Conservation (phyloP, 2,113 vertebrate species). For the Lophotis ruficrista region DNA sequence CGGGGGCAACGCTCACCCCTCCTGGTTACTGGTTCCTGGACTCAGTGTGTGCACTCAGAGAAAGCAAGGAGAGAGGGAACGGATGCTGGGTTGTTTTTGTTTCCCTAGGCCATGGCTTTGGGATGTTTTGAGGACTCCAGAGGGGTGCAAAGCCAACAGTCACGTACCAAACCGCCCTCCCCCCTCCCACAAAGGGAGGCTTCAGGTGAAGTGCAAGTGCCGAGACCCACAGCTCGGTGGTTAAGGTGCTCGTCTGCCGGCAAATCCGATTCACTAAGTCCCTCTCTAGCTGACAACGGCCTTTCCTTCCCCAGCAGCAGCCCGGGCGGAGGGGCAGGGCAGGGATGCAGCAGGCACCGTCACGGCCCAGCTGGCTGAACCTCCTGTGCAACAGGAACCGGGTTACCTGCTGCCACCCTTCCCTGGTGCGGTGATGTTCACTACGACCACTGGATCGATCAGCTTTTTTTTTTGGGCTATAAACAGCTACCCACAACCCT, state of each 20-base stretch:
- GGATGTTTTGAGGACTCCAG: background rate
- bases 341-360: background rate
- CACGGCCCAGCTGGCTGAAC: background rate
- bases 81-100: background rate
- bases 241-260: constrained; percentile 59
- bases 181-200: background rate
- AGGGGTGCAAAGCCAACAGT: background rate
- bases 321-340: background rate
- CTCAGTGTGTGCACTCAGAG: constrained; percentile 49
- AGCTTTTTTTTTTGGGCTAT: background rate
- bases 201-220: constrained; percentile 58
- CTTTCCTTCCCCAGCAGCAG: background rate
- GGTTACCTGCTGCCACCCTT: background rate
- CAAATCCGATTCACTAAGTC: background rate
- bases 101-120: background rate
- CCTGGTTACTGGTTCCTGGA: constrained; percentile 52
- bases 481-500: background rate
- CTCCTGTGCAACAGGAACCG: background rate
- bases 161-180: background rate
- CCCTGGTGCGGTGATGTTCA: constrained; percentile 47
- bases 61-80: background rate
- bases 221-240: constrained; percentile 44
- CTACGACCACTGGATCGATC: background rate
- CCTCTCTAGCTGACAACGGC: constrained; percentile 28
- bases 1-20: constrained; percentile 22